phyloP scores from a whole-genome alignment of 2,888 invertebrate species.

The Leptinotarsa tumamoca region DNA sequence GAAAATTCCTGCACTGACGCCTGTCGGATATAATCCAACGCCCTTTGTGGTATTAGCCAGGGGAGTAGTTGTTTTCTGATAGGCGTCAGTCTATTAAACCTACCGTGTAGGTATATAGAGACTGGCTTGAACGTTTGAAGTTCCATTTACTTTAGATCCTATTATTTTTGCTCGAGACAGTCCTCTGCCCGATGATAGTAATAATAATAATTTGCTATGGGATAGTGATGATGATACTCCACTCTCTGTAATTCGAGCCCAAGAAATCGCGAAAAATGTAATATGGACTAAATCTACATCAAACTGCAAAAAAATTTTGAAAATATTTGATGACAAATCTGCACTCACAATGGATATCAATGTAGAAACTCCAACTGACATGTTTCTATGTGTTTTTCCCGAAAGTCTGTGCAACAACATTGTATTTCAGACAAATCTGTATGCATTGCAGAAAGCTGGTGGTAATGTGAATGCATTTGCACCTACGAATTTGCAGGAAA shows the following conservation, averaged over 20 bases:
- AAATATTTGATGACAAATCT: neutral
- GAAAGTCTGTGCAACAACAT: neutral
- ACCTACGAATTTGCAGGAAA: neutral
- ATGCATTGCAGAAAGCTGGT: constrained; percentile 10
- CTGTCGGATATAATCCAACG: too few species aligned
- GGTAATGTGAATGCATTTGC: constrained; percentile 3
- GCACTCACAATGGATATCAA: neutral
- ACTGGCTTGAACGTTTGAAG: too few species aligned
- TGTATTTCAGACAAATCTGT: constrained; percentile 1
- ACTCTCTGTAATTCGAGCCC: constrained; percentile 6
- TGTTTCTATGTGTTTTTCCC: neutral
- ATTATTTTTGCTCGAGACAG: neutral
- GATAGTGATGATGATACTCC: constrained; percentile 8
- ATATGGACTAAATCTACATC: neutral
- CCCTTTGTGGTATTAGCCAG: too few species aligned
- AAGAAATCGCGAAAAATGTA: neutral
- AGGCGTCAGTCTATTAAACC: too few species aligned
- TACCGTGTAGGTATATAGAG: too few species aligned
- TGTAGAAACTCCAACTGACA: neutral
- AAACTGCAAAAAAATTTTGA: neutral
- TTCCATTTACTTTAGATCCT: too few species aligned
- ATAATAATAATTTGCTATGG: constrained; percentile 8
- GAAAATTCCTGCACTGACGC: too few species aligned
- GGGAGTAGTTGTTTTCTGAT: too few species aligned
- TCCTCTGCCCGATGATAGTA: neutral